Evolutionary conservation across 1,140 invertebrate genomes (phyloP).

Genomic region (Atopsyche davidsoni): DNA sequence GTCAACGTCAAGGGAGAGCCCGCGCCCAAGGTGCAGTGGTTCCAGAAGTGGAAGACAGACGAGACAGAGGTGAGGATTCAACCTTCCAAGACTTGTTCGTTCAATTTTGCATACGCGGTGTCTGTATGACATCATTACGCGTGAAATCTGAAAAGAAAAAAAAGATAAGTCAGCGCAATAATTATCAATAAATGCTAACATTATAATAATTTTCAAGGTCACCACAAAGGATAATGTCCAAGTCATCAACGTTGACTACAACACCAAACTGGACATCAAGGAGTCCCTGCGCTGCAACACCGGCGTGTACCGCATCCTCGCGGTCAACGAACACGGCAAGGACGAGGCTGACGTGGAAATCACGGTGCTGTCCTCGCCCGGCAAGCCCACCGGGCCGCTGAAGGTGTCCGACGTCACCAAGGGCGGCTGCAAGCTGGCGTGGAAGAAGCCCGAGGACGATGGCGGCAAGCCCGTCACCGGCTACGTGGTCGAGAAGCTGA

Average conservation of each 20-base stretch:
- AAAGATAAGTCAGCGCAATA: neutral
- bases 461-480: conserved; percentile 91
- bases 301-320: conserved; percentile 85
- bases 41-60: conserved; percentile 52
- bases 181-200: conserved; percentile 31
- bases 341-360: conserved; percentile 93
- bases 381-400: conserved; percentile 83
- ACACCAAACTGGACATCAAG: conserved; percentile 84
- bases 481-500: conserved; percentile 95
- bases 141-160: too few relatives aligned
- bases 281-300: conserved; percentile 79
- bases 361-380: conserved; percentile 78
- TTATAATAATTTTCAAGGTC: conserved; percentile 36
- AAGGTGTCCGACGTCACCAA: conserved; percentile 92
- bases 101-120: too few relatives aligned
- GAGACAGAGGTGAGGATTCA: conserved; percentile 46
- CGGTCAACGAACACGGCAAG: conserved; percentile 85
- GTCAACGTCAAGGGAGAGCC: conserved; percentile 93
- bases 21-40: conserved; percentile 88
- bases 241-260: conserved; percentile 86
- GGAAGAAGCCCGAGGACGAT: conserved; percentile 97
- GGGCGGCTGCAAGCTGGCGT: conserved; percentile 79
- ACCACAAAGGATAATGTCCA: conserved; percentile 60
- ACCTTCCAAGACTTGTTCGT: too few relatives aligned
- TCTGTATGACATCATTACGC: too few relatives aligned